Conservation (phyloP, 2,888 invertebrate genomes). For the Slavum lentiscoides region DNA sequence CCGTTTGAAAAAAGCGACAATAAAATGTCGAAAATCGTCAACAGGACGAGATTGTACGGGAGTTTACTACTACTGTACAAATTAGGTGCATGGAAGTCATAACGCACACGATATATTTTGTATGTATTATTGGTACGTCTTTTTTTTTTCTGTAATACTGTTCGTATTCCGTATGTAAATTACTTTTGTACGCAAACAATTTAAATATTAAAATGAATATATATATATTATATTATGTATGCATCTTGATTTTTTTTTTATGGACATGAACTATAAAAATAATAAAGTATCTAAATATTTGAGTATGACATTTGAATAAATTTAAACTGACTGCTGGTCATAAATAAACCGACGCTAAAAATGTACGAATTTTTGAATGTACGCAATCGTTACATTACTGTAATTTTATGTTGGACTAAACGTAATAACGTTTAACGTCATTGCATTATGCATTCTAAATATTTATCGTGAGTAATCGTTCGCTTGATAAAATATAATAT, state of each 20-base stretch:
- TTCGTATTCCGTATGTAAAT: neutral
- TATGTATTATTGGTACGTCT: neutral
- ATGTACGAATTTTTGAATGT: neutral
- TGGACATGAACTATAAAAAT: neutral
- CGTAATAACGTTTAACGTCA: neutral
- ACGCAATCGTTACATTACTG: too few relatives aligned
- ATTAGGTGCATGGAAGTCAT: neutral
- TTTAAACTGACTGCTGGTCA: neutral
- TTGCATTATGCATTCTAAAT: too few relatives aligned
- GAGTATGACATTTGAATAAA: neutral
- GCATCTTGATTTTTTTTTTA: neutral
- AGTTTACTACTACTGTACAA: neutral
- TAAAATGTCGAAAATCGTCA: neutral
- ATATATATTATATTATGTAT: neutral
- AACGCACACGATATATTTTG: neutral
- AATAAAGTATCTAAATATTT: constrained; percentile 17
- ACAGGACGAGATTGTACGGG: neutral
- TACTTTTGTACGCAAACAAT: neutral
- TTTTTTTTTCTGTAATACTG: neutral
- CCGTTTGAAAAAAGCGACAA: too few relatives aligned
- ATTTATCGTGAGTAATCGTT: too few relatives aligned
- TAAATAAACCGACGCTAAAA: neutral
- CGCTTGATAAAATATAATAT: neutral
- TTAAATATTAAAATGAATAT: neutral
- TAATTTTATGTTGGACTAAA: neutral